Evolutionary conservation across 2,888 invertebrate genomes (phyloP).

Genomic region (Leuctra nigra): DNA sequence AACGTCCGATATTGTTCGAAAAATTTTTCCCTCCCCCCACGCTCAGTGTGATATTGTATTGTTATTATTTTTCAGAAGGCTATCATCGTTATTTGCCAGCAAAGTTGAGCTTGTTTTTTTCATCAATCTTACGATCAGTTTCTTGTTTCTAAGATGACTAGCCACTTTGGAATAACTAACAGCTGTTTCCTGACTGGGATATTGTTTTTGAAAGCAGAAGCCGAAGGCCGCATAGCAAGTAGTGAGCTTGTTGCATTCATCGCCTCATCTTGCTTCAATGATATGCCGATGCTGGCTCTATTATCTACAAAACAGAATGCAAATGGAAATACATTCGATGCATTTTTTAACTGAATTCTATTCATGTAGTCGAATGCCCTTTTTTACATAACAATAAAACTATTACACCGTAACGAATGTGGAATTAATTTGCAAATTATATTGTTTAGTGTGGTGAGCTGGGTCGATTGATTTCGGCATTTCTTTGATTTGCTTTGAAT

Average conservation of each 20-base stretch:
- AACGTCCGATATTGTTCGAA: not conserved
- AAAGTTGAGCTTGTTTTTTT: not conserved
- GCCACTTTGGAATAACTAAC: constrained; percentile 9
- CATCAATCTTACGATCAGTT: constrained; percentile 17
- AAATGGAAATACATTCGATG: too few species aligned
- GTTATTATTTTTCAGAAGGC: too few species aligned
- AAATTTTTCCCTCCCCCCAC: not conserved
- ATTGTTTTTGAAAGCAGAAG: constrained; percentile 8
- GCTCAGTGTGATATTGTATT: not conserved
- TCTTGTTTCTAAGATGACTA: not conserved
- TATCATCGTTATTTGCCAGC: constrained; percentile 13
- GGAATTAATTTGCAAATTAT: too few species aligned
- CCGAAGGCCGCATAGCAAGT: constrained; percentile 1
- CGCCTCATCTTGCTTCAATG: not conserved
- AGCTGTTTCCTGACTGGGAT: constrained; percentile 9
- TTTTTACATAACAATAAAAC: too few species aligned
- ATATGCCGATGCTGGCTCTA: not conserved
- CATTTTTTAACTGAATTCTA: too few species aligned
- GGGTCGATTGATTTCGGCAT: too few species aligned
- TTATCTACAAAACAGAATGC: not conserved
- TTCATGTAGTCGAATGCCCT: too few species aligned
- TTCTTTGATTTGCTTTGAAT: too few species aligned
- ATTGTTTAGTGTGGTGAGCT: too few species aligned
- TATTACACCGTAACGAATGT: too few species aligned
- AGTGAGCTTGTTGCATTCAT: constrained; percentile 10